Conservation (phyloP, 2,888 invertebrate genomes). For the Brassicogethes aeneus region DNA sequence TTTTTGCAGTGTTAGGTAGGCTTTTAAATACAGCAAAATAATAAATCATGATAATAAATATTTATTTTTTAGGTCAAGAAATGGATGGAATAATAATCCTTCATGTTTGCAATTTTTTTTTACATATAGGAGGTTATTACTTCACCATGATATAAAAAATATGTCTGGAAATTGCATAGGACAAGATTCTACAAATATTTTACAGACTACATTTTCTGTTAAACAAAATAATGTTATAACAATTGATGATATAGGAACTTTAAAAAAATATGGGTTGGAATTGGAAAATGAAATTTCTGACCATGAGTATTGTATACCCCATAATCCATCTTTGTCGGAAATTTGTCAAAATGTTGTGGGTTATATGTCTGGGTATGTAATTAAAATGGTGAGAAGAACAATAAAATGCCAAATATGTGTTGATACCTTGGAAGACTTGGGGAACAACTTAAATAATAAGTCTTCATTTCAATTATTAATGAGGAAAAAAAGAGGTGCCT, state of each 20-base stretch:
- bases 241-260: background rate
- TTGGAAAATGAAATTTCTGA: background rate
- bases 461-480: background rate
- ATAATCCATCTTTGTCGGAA: background rate
- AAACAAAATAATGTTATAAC: background rate
- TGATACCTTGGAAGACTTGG: background rate
- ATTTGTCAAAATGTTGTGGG: background rate
- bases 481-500: background rate
- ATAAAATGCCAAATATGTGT: background rate
- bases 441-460: background rate
- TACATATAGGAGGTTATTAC: background rate
- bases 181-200: background rate
- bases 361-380: background rate
- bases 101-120: background rate
- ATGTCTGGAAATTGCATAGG: background rate
- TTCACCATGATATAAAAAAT: background rate
- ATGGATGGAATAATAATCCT: background rate
- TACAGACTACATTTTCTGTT: background rate
- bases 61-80: background rate
- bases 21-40: constrained; percentile 3
- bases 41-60: too few relatives aligned
- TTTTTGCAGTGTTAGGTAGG: constrained; percentile 13
- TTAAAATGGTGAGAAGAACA: background rate
- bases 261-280: background rate
- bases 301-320: background rate